Conservation (phyloP, 1,140 invertebrate genomes). For the Papilio machaon region DNA sequence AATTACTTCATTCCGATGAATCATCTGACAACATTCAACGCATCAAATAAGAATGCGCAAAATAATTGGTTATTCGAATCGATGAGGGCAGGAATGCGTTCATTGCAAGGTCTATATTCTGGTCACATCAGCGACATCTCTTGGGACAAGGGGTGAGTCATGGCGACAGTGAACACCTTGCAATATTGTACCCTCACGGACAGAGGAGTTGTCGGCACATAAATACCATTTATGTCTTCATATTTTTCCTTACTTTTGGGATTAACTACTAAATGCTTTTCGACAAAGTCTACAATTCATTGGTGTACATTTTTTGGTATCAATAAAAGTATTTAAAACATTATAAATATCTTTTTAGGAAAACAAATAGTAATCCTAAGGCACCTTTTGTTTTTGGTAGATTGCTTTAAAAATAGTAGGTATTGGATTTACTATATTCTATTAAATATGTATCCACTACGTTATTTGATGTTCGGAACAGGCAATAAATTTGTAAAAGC, state of each 20-base stretch:
- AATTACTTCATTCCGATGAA: neutral
- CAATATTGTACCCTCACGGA: conserved; percentile 32
- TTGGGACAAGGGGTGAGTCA: conserved; percentile 30
- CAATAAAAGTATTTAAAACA: too few species aligned
- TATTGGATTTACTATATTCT: neutral
- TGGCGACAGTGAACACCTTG: conserved; percentile 22
- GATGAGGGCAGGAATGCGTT: neutral
- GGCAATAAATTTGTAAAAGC: neutral
- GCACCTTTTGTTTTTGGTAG: neutral
- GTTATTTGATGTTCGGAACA: neutral
- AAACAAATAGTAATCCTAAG: neutral
- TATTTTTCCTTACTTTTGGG: conserved; percentile 5
- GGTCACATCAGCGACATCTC: conserved; percentile 37
- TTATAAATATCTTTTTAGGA: neutral
- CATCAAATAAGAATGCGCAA: conserved; percentile 26
- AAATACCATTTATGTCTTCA: conserved; percentile 30
- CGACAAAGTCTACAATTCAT: neutral
- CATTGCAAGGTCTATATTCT: conserved; percentile 13
- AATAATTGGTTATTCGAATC: conserved; percentile 36
- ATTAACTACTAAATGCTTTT: neutral
- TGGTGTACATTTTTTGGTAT: neutral
- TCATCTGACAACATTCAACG: neutral
- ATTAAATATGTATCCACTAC: neutral
- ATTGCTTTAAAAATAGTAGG: neutral
- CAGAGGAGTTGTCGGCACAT: conserved; percentile 6